Conservation (phyloP, 2,113 vertebrate species). For the Cyprinodon tularosa region DNA sequence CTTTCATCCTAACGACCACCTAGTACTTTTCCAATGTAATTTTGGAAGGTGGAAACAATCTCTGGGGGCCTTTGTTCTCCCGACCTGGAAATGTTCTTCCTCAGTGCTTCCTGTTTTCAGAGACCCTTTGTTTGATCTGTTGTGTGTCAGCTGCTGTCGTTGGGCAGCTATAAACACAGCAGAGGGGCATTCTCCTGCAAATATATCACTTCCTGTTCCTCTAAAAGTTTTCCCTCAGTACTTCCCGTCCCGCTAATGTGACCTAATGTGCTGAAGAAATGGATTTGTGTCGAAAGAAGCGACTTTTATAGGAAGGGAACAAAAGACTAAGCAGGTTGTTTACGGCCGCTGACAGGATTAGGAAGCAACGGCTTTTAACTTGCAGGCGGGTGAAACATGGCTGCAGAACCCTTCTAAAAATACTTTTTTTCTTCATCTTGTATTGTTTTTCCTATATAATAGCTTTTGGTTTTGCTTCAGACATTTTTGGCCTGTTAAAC, state of each 20-base stretch:
- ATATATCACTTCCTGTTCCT: slow-evolving; percentile 72
- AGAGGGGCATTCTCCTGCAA: slow-evolving; percentile 64
- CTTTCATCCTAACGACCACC: neutral
- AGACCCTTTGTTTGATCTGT: slow-evolving; percentile 57
- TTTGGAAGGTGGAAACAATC: slow-evolving; percentile 47
- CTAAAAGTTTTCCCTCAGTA: slow-evolving; percentile 47
- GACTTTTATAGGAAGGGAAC: slow-evolving; percentile 2
- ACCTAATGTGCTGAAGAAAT: slow-evolving; percentile 40
- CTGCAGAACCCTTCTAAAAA: neutral
- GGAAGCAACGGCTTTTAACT: slow-evolving; percentile 33
- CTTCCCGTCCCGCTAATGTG: slow-evolving; percentile 65
- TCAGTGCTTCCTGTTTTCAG: slow-evolving; percentile 73
- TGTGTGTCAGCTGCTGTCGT: slow-evolving; percentile 13
- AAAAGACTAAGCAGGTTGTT: slow-evolving; percentile 54
- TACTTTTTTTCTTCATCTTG: too few relatives aligned
- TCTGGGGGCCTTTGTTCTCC: slow-evolving; percentile 53
- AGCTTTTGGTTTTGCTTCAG: neutral
- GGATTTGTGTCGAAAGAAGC: slow-evolving; percentile 25
- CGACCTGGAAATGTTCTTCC: slow-evolving; percentile 67
- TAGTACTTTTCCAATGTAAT: slow-evolving; percentile 26
- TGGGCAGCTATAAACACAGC: slow-evolving; percentile 20
- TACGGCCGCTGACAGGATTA: slow-evolving; percentile 22
- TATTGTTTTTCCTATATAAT: neutral
- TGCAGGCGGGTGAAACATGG: slow-evolving; percentile 30
- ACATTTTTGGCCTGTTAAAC: neutral